Evolutionary conservation across 2,113 vertebrate species (phyloP).

Genomic region (Parus major): DNA sequence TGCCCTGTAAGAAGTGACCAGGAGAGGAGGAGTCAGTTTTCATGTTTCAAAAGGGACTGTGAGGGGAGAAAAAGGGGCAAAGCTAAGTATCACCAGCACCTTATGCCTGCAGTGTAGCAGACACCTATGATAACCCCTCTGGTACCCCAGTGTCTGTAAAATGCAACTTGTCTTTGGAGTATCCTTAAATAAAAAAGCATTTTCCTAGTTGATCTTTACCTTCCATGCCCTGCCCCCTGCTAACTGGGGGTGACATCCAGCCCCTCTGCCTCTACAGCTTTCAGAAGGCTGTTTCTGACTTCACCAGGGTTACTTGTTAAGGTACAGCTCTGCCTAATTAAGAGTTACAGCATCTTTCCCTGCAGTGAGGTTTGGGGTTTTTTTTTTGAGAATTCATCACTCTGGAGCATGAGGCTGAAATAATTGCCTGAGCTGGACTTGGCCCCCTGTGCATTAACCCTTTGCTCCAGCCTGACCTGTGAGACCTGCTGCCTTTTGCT

Average conservation of each 20-base stretch:
- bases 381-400: neutral
- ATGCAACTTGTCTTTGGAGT: neutral
- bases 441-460: neutral
- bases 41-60: neutral
- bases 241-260: neutral
- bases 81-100: neutral
- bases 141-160: neutral
- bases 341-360: neutral
- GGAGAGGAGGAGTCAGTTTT: neutral
- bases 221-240: neutral
- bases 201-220: neutral
- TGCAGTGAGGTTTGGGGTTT: neutral
- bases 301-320: neutral
- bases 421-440: neutral
- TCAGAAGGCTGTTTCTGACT: neutral
- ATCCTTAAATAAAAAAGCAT: neutral
- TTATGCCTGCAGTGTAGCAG: neutral
- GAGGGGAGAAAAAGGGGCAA: neutral
- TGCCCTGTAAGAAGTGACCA: neutral
- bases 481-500: neutral
- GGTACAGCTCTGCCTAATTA: neutral
- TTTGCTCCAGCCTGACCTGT: neutral
- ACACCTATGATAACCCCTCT: accelerated
- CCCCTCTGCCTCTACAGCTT: neutral
- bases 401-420: neutral